Conservation (phyloP, 1,140 invertebrate genomes). For the Drosophila azteca region DNA sequence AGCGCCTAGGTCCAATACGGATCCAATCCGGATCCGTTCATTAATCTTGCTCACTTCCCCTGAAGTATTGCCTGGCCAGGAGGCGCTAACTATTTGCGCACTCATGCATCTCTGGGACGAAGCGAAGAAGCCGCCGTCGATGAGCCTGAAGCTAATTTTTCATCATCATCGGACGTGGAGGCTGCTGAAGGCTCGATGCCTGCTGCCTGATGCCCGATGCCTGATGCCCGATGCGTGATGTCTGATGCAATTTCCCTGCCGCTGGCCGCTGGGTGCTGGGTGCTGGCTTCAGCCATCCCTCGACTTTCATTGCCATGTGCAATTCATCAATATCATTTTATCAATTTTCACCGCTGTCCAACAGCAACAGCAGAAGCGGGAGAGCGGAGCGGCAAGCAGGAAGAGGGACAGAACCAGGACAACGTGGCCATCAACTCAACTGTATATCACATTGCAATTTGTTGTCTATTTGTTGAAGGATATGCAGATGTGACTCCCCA, state of each 20-base stretch:
- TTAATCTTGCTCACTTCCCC: slow-evolving; percentile 74
- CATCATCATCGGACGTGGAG: slow-evolving; percentile 72
- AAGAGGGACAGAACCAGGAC: slow-evolving; percentile 13
- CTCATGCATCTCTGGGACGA: slow-evolving; percentile 45
- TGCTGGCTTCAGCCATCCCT: slow-evolving; percentile 25
- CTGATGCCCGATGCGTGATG: slow-evolving; percentile 13
- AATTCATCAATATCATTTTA: slow-evolving; percentile 83
- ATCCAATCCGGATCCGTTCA: slow-evolving; percentile 38
- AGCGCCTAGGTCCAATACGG: not conserved
- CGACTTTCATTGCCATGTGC: slow-evolving; percentile 71
- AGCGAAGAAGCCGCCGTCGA: slow-evolving; percentile 47
- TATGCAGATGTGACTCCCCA: slow-evolving; percentile 69
- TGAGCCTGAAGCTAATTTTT: slow-evolving; percentile 69
- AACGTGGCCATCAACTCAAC: slow-evolving; percentile 67
- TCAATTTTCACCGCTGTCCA: slow-evolving; percentile 81
- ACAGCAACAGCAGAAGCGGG: slow-evolving; percentile 30
- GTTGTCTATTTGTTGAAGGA: slow-evolving; percentile 82
- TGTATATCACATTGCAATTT: slow-evolving; percentile 82
- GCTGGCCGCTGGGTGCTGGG: slow-evolving; percentile 27
- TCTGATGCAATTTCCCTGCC: slow-evolving; percentile 13
- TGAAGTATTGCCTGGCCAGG: slow-evolving; percentile 32
- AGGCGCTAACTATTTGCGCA: slow-evolving; percentile 55
- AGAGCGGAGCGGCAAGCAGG: too few species aligned
- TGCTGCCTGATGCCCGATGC: slow-evolving; percentile 36
- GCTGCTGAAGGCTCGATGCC: slow-evolving; percentile 49